Conservation (phyloP, 2,113 vertebrate genomes). For the Synodontis membranacea region DNA sequence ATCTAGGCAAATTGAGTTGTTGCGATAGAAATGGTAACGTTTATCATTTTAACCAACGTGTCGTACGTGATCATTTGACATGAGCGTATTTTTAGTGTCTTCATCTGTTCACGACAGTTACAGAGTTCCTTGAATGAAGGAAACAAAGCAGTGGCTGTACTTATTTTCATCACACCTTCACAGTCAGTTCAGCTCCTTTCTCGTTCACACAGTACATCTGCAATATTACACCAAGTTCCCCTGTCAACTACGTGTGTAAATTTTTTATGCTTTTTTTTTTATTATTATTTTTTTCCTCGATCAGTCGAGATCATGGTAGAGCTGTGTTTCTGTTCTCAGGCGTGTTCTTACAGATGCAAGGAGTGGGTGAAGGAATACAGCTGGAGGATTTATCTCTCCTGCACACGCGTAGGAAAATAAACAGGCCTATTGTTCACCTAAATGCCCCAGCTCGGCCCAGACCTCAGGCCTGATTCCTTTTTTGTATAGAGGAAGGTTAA, state of each 20-base stretch:
- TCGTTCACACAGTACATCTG: neutral
- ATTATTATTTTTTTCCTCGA: too few species aligned
- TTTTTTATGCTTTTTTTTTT: neutral
- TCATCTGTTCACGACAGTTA: neutral
- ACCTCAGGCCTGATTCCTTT: conserved; percentile 4
- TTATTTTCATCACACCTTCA: neutral
- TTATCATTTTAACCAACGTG: too few species aligned
- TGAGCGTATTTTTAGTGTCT: neutral
- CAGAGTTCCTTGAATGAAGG: neutral
- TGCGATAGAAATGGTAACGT: neutral
- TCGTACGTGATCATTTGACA: neutral
- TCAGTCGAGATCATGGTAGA: neutral
- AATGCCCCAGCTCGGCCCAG: neutral
- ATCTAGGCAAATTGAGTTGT: neutral
- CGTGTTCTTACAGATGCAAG: neutral
- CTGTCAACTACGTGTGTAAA: neutral
- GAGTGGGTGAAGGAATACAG: conserved; percentile 3
- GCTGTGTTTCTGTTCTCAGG: neutral
- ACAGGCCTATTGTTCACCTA: conserved; percentile 24
- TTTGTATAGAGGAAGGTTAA: neutral
- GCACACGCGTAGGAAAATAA: conserved; percentile 38
- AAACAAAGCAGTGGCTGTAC: neutral
- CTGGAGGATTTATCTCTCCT: conserved; percentile 31
- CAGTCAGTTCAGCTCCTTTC: neutral
- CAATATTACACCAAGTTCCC: neutral